A percentile compares a stretch with the other conserved stretches of the same genome.
These are phyloP conservation scores for Ictidomys tridecemlineatus DNA, from an alignment of 2,113 vertebrate species.

Conservation along the genomic window DNA sequence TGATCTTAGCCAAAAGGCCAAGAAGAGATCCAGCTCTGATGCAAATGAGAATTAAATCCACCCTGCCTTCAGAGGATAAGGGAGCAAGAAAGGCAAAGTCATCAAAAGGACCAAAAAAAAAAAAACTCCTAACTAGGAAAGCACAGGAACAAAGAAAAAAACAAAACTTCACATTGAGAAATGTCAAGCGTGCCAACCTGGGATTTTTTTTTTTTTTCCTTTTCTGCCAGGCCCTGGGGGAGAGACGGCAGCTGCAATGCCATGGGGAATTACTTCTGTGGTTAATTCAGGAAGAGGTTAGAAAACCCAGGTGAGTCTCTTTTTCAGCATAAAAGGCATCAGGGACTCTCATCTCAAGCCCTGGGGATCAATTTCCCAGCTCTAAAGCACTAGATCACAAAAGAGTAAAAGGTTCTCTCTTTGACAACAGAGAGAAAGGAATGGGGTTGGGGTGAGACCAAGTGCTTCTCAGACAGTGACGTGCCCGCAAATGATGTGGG, in stretches of 20 bases:
- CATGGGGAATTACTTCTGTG: slow-evolving; percentile 29
- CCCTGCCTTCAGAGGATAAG: background rate
- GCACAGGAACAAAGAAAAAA: background rate
- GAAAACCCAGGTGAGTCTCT: slow-evolving; percentile 65
- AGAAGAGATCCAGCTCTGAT: background rate
- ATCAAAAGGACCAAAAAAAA: background rate
- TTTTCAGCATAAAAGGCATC: slow-evolving; percentile 42
- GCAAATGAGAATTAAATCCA: background rate
- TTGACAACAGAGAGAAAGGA: background rate
- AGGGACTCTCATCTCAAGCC: slow-evolving; percentile 67
- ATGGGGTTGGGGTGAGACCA: background rate
- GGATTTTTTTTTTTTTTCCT: background rate
- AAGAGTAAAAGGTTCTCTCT: slow-evolving; percentile 37
- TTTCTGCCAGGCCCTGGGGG: background rate
- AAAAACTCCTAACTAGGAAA: background rate
- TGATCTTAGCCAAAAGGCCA: too few relatives aligned
- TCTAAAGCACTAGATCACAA: background rate
- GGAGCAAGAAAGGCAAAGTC: background rate
- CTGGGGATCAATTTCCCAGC: slow-evolving; percentile 72
- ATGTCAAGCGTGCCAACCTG: background rate
- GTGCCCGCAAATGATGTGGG: fast-evolving
- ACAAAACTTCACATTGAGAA: background rate
- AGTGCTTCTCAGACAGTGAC: background rate
- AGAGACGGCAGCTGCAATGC: slow-evolving; percentile 6
- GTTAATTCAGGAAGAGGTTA: slow-evolving; percentile 74